Percentiles rank a stretch among this genome's conserved stretches.
Evolutionary conservation across 2,113 vertebrate genomes (phyloP).

Genomic region (Solea solea): DNA sequence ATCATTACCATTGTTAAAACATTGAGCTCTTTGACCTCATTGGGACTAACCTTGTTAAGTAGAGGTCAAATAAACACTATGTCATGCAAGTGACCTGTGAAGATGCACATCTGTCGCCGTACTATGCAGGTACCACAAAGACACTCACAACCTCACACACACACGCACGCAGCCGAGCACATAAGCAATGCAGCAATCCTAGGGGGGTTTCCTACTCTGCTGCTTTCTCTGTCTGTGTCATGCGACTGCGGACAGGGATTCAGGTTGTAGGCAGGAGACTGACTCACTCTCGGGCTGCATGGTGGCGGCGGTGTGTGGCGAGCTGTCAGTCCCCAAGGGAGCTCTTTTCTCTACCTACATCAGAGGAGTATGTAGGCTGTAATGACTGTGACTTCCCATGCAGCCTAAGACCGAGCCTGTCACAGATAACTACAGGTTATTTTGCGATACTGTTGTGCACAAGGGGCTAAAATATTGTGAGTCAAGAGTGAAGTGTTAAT

Average conservation of each 20-base stretch:
- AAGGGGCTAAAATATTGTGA: constrained; percentile 14
- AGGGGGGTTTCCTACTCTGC: constrained; percentile 57
- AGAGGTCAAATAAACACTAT: too few relatives aligned
- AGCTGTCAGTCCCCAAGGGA: constrained; percentile 65
- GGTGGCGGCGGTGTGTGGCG: constrained; percentile 68
- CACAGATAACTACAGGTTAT: constrained; percentile 25
- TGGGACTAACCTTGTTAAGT: too few relatives aligned
- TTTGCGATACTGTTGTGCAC: constrained; percentile 25
- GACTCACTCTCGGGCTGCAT: constrained; percentile 68
- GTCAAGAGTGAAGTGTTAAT: constrained; percentile 1
- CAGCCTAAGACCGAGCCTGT: constrained; percentile 36
- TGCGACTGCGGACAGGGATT: constrained; percentile 60
- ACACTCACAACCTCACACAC: constrained; percentile 7
- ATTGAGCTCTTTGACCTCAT: too few relatives aligned
- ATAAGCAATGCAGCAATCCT: constrained; percentile 45
- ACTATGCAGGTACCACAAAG: constrained; percentile 23
- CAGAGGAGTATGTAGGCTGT: constrained; percentile 51
- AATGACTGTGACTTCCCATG: constrained; percentile 54
- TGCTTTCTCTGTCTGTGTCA: constrained; percentile 64
- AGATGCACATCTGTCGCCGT: constrained; percentile 1
- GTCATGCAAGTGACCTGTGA: constrained; percentile 4
- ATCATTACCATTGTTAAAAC: too few relatives aligned
- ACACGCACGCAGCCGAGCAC: constrained; percentile 13
- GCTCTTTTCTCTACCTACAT: constrained; percentile 59
- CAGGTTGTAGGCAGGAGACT: constrained; percentile 71